These are phyloP conservation scores for Tanytarsus gracilentus DNA, from an alignment of 2,888 invertebrate genomes.

Conservation along the genomic window DNA sequence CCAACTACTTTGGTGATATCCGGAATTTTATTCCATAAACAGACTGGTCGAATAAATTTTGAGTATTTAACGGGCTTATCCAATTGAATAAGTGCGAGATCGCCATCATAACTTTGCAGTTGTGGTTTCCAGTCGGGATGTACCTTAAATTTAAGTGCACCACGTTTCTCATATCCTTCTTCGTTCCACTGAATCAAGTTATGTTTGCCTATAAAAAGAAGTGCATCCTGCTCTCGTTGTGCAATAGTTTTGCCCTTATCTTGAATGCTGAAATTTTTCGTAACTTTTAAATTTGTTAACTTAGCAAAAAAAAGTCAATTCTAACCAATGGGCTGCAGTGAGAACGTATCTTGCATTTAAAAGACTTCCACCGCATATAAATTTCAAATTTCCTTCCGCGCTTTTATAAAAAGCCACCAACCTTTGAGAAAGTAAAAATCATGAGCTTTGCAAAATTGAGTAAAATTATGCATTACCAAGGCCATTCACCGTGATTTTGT, in stretches of 20 bases:
- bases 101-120: constrained; percentile 39
- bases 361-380: constrained; percentile 22
- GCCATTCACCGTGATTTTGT: constrained; percentile 11
- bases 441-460: neutral
- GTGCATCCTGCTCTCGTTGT: neutral
- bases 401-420: constrained; percentile 20
- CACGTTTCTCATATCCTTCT: constrained; percentile 17
- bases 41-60: constrained; percentile 46
- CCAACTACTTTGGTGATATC: constrained; percentile 39
- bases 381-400: constrained; percentile 5
- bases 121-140: constrained; percentile 20
- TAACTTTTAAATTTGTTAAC: neutral
- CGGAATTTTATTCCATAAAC: constrained; percentile 11
- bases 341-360: neutral
- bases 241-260: constrained; percentile 5
- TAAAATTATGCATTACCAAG: neutral
- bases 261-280: constrained; percentile 9
- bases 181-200: constrained; percentile 24
- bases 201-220: constrained; percentile 25
- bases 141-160: constrained; percentile 6
- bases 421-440: neutral
- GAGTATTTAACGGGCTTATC: constrained; percentile 43
- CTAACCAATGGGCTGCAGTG: neutral
- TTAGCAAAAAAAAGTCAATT: neutral
- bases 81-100: constrained; percentile 47